Conservation (phyloP, 2,113 vertebrate species). For the Paratilapia polleni region DNA sequence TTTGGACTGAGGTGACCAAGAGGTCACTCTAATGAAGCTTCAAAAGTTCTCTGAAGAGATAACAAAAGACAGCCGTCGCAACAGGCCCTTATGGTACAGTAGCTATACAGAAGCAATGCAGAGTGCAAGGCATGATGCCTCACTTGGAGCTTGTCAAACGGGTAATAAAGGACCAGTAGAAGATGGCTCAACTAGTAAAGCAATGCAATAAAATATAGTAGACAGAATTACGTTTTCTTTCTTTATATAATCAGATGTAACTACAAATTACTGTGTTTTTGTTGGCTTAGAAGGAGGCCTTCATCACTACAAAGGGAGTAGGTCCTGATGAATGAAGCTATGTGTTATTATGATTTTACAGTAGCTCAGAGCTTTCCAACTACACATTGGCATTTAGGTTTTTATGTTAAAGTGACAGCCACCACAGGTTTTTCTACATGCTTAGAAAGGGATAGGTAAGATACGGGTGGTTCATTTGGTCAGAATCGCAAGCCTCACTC, state of each 20-base stretch:
- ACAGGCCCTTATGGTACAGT: not conserved
- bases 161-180: not conserved
- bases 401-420: not conserved
- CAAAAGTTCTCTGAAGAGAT: not conserved
- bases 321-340: not conserved
- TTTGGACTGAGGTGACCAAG: not conserved
- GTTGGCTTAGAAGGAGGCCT: not conserved
- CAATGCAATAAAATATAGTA: not conserved
- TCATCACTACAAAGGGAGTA: not conserved
- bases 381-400: not conserved
- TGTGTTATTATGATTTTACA: not conserved
- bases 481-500: rapidly evolving
- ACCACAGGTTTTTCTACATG: not conserved
- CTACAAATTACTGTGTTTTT: too few species aligned
- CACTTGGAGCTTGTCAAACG: not conserved
- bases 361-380: not conserved
- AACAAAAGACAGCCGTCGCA: not conserved
- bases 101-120: not conserved
- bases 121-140: not conserved
- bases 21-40: not conserved
- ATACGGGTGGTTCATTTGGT: not conserved
- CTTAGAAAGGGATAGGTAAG: not conserved
- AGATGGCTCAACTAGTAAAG: not conserved
- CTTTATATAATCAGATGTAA: not conserved
- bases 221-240: not conserved